Base-by-base conservation (phyloP, 30 jellyfish, hydroid and myxozoan genomes). In the Hydractinia echinata region DNA sequence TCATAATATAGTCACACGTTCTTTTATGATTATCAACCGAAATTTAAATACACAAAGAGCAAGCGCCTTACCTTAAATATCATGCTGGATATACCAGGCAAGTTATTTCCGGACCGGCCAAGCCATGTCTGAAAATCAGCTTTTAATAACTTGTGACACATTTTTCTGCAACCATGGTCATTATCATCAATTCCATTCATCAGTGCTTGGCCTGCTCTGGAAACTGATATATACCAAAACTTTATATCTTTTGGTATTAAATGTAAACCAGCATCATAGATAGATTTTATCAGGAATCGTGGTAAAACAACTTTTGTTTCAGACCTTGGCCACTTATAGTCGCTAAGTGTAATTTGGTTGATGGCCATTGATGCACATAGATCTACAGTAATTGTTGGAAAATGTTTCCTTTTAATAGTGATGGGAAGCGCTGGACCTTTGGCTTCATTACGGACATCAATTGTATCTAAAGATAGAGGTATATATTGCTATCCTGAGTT, bases 351-450 rank as follows among this genome's bases (percentile, higher is more conserved):
- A 7, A 64, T 51, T 7, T 64, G 51, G 7, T 64, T 64, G 10
- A 51, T 13, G 19, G 74, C 51, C 3, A 64, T 64, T 64, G 74
- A 64, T 64, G 74, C 18, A 7, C 51, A 64, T 44, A 64, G 39
- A 51, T 64, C 74, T n/a, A 64, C 39, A 13, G 51, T 64, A 6
- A 64, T 64, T n/a, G 19, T 51, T n/a, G 19, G 74, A 51, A 64
- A 64, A 64, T 51, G 51, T 64, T 64, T 64, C 18, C 39, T 64
- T 51, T 64, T 64, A 1, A 64, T n/a, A 13, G 74, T 64, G 19
- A 51, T n/a, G 10, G 74, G 19, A 64, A 64, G 51, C 39, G 74
- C 74, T 6, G 74, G 74, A 64, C 74, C 74, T 44, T 64, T 44
- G 19, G 74, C 74, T 7, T 64, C 19, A n/a, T 64, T 64, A 44